These are phyloP conservation scores for Pachycephala philippinensis DNA, from an alignment of 2,113 vertebrate species.

Conservation along the genomic window DNA sequence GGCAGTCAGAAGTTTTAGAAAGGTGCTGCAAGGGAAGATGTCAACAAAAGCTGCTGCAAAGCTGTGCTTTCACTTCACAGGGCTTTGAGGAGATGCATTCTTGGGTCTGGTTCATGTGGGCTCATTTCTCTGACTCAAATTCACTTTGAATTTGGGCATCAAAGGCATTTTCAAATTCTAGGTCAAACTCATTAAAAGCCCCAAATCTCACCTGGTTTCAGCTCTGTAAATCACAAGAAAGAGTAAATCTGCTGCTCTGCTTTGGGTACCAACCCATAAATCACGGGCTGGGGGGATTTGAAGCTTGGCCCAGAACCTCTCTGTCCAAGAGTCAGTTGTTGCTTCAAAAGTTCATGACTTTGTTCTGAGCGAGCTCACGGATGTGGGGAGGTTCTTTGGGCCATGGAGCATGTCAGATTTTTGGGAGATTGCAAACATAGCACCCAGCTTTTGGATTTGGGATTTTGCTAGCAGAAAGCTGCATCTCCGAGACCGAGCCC, in stretches of 20 bases:
- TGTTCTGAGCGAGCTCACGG: neutral
- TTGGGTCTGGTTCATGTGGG: conserved; percentile 13
- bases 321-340: neutral
- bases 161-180: conserved; percentile 19
- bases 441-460: neutral
- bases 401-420: neutral
- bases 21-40: neutral
- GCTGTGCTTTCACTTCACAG: neutral
- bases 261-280: neutral
- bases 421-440: neutral
- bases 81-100: neutral
- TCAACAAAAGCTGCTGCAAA: conserved; percentile 1
- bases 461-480: neutral
- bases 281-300: neutral
- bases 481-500: neutral
- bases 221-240: neutral
- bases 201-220: neutral
- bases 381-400: neutral
- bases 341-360: neutral
- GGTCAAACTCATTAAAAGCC: conserved; percentile 12
- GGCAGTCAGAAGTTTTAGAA: neutral
- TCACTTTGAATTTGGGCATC: conserved; percentile 28
- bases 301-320: conserved; percentile 8
- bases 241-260: neutral
- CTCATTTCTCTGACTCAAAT: neutral